phyloP scores from a whole-genome alignment of 2,888 invertebrate genomes.

The Ophioninae sp. region DNA sequence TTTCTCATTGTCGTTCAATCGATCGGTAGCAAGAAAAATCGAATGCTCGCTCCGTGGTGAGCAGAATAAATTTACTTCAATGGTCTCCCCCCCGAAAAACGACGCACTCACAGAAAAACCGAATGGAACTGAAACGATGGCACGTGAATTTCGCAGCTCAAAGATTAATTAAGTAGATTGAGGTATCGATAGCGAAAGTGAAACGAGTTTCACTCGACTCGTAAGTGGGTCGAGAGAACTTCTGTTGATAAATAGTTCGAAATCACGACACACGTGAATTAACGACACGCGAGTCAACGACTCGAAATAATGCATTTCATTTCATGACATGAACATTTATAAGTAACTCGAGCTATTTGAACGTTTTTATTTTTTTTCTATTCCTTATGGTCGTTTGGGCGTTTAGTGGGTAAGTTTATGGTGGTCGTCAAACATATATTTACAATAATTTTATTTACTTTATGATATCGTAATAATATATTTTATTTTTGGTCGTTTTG shows the following conservation, averaged over 20 bases:
- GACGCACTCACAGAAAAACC: background rate
- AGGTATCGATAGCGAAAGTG: background rate
- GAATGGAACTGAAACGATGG: background rate
- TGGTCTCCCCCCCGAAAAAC: background rate
- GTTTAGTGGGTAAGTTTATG: too few relatives aligned
- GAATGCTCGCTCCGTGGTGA: background rate
- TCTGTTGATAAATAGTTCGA: background rate
- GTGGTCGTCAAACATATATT: too few relatives aligned
- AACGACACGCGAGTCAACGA: background rate
- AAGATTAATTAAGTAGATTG: background rate
- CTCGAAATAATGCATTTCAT: background rate
- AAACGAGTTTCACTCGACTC: background rate
- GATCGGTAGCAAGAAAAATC: constrained; percentile 26
- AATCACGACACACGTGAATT: background rate
- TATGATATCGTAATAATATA: too few relatives aligned
- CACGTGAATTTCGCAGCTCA: background rate
- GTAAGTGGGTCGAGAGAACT: background rate
- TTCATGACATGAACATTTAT: background rate
- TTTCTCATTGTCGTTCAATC: constrained; percentile 18
- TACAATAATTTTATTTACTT: too few relatives aligned
- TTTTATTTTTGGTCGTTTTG: too few relatives aligned
- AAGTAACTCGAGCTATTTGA: too few relatives aligned
- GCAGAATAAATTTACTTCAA: background rate
- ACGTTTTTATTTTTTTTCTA: background rate
- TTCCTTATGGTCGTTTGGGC: too few relatives aligned